Conservation (phyloP, 2,113 vertebrate species). For the Hyla sarda region DNA sequence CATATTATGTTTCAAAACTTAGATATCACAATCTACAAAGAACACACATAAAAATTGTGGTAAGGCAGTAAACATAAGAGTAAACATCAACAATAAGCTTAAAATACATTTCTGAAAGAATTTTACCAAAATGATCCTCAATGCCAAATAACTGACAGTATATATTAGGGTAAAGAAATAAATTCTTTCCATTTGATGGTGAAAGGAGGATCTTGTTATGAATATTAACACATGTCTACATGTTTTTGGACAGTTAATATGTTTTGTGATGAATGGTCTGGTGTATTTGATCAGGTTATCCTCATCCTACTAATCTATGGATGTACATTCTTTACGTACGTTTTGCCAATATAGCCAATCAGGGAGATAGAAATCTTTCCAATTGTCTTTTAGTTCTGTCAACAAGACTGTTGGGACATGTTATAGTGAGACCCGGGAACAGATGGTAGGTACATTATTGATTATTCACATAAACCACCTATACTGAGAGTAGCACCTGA, state of each 20-base stretch:
- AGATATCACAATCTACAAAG: slow-evolving; percentile 34
- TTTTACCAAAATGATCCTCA: background rate
- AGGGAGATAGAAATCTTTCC: background rate
- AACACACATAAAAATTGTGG: slow-evolving; percentile 3
- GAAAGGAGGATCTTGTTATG: too few species aligned
- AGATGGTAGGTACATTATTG: background rate
- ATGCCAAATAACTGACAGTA: too few species aligned
- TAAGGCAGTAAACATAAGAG: background rate
- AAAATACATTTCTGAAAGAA: background rate
- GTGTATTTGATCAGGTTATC: too few species aligned
- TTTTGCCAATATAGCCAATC: background rate
- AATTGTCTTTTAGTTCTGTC: background rate
- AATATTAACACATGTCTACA: too few species aligned
- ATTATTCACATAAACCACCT: too few species aligned
- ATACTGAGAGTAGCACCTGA: too few species aligned
- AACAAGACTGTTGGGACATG: too few species aligned
- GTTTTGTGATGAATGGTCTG: too few species aligned
- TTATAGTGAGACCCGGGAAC: too few species aligned
- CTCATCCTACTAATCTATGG: background rate
- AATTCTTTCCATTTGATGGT: too few species aligned
- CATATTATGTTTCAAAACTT: slow-evolving; percentile 26
- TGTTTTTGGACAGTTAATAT: background rate
- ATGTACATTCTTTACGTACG: too few species aligned
- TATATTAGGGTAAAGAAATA: too few species aligned
- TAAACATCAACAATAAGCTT: background rate